A percentile compares a stretch with the other conserved stretches of the same genome.
Evolutionary conservation across 2,113 vertebrate genomes (phyloP).

Genomic region (Lamprotornis superbus): DNA sequence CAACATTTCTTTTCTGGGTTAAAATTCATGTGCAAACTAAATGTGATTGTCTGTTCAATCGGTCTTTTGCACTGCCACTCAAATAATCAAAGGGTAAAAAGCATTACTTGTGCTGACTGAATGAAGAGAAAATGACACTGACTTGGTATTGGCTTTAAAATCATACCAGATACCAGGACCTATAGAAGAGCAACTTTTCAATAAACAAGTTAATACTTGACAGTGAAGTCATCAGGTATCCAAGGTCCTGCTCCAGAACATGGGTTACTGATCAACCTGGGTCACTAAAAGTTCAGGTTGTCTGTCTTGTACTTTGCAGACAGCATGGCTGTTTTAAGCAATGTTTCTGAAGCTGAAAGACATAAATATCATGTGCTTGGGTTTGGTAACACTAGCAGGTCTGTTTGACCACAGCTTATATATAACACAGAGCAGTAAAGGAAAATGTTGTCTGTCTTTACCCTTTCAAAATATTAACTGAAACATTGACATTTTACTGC

Average conservation of each 20-base stretch:
- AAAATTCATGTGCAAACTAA: not conserved
- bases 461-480: not conserved
- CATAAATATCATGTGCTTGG: not conserved
- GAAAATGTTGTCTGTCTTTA: not conserved
- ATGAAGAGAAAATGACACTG: not conserved
- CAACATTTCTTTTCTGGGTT: not conserved
- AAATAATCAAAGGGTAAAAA: not conserved
- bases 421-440: not conserved
- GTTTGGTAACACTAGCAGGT: not conserved
- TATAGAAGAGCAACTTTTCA: not conserved
- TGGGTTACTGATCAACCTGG: not conserved
- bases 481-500: not conserved
- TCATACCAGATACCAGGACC: not conserved
- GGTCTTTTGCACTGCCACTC: not conserved
- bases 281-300: not conserved
- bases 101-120: not conserved
- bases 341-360: not conserved
- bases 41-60: not conserved
- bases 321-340: not conserved
- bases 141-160: not conserved
- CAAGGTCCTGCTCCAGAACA: not conserved
- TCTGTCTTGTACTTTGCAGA: not conserved
- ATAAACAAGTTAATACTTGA: not conserved
- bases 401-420: not conserved
- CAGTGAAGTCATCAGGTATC: not conserved